Conservation (phyloP, 2,797 vertebrate species). For the Tragopan temminckii region DNA sequence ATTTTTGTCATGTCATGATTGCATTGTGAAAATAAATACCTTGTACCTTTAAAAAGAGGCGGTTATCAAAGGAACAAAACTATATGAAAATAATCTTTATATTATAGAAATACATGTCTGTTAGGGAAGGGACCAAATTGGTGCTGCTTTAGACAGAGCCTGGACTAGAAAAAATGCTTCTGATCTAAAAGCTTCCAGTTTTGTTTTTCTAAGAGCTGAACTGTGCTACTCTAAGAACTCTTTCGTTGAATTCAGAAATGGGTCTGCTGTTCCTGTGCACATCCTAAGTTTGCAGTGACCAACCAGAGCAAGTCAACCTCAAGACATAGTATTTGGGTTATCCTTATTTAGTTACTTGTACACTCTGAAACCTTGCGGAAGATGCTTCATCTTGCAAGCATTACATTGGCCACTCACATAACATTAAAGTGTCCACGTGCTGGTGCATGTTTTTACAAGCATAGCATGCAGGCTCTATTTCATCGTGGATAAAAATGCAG, state of each 20-base stretch:
- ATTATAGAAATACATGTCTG: background rate
- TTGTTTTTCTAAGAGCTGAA: background rate
- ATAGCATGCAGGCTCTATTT: too few relatives aligned
- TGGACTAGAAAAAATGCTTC: background rate
- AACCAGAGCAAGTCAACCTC: background rate
- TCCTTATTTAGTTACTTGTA: background rate
- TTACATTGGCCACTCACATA: background rate
- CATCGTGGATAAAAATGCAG: too few relatives aligned
- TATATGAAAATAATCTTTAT: background rate
- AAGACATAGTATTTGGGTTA: background rate
- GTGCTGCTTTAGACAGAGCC: background rate
- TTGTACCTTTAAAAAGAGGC: background rate
- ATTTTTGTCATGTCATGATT: accelerated
- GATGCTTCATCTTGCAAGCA: background rate
- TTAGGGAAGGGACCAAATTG: background rate
- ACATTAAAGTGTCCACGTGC: background rate
- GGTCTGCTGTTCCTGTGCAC: background rate
- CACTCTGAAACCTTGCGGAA: background rate
- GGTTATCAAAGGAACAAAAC: background rate
- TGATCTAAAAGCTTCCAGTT: background rate
- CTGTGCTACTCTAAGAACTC: background rate
- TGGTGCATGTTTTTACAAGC: too few relatives aligned
- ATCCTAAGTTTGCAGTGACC: background rate
- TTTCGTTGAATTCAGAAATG: background rate
- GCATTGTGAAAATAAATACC: background rate